A percentile compares a stretch with the other conserved stretches of the same genome.
phyloP scores from a whole-genome alignment of 2,113 vertebrate species.

The Peromyscus maniculatus region DNA sequence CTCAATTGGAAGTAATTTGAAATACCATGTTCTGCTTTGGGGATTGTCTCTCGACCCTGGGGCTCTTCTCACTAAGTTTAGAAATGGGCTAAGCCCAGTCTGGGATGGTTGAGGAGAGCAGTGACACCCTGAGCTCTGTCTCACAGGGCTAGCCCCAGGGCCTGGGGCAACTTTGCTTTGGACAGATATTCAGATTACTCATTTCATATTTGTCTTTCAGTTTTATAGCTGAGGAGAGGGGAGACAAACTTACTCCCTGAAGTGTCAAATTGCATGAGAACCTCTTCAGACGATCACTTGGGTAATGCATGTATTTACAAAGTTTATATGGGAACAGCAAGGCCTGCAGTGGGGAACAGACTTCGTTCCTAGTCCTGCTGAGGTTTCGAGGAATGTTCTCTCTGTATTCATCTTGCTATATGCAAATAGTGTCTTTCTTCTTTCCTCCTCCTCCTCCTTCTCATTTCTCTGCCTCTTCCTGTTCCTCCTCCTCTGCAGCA shows the following conservation, averaged over 20 bases:
- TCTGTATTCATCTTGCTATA: neutral
- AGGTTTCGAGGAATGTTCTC: slow-evolving; percentile 3
- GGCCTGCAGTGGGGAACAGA: slow-evolving; percentile 21
- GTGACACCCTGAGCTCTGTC: slow-evolving; percentile 50
- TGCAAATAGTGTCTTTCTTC: neutral
- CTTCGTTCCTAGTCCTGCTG: neutral
- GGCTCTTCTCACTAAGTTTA: slow-evolving; percentile 78
- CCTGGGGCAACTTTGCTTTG: slow-evolving; percentile 76
- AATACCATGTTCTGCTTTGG: slow-evolving; percentile 80
- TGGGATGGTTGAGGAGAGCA: slow-evolving; percentile 58
- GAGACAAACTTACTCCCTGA: slow-evolving; percentile 46
- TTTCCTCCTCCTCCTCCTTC: too few relatives aligned
- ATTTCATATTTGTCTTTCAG: slow-evolving; percentile 80
- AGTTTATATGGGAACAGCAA: neutral
- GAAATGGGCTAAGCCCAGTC: slow-evolving; percentile 76
- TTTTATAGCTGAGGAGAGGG: slow-evolving; percentile 81
- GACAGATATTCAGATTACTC: slow-evolving; percentile 81
- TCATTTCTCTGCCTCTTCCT: neutral
- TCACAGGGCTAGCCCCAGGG: slow-evolving; percentile 45
- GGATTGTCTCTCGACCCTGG: slow-evolving; percentile 82
- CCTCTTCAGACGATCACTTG: slow-evolving; percentile 60
- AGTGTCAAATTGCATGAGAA: slow-evolving; percentile 61
- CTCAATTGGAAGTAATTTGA: slow-evolving; percentile 84
- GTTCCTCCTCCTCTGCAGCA: neutral
- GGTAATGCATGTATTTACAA: slow-evolving; percentile 62